Base-by-base conservation (phyloP, 1,140 invertebrate species). In the Eriosoma lanigerum region DNA sequence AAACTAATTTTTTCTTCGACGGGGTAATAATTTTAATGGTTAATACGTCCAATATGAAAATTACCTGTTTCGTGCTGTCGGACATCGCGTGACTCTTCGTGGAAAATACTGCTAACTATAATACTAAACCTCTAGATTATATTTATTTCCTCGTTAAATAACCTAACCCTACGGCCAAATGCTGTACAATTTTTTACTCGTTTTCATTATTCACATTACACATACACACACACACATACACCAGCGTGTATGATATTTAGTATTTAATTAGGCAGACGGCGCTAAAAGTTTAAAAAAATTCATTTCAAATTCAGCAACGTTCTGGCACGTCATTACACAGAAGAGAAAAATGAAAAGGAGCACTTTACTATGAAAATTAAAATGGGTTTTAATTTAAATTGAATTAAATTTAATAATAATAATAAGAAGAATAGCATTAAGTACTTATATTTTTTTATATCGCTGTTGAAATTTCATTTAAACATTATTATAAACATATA, bases 111-210 rank as follows among this genome's bases (percentile, higher is more conserved):
- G 6, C 21, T n/a, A n/a, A n/a, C n/a, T n/a, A n/a, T n/a, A n/a
- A n/a, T 19, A 58, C 32, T 58, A 19, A 60, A 76, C 46, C 46
- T 76, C 3, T 50, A 4, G n/a, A 70, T 70, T n/a, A n/a, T 50
- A 70, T 70, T 50, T 70, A 50, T 70, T 70, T 21, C 8, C 29
- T 75, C 52, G 15, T 75, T 76, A 76, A 76, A 60, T 21, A n/a
- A n/a, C n/a, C 13, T n/a, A 15, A 56, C 19, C 19, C 19, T 8
- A 19, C 4, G 29, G n/a, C 0, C 17, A 50, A 48, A 32, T 24
- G 13, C n/a, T n/a, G n/a, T n/a, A n/a, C n/a, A 50, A 50, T 72
- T 52, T 21, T 72, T 21, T n/a, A 38, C 19, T 56, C 29, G 13
- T 1, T n/a, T 64, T 48, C 44, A 8, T 68, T 24, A 17, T 17